Conservation (phyloP, 2,888 invertebrate species). For the Elaeidobius kamerunicus region DNA sequence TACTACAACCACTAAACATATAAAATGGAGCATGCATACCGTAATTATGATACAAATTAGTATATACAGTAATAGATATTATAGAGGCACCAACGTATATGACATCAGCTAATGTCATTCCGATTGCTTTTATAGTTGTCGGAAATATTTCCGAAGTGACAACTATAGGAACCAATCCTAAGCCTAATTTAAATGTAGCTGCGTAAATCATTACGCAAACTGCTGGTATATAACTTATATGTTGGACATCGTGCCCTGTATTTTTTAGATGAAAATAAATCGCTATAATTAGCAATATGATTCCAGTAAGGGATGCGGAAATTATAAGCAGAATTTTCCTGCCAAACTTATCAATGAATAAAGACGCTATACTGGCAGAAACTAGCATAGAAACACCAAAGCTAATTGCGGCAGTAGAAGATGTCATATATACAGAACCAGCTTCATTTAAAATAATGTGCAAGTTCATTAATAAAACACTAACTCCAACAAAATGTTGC, state of each 20-base stretch:
- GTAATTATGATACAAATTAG: neutral
- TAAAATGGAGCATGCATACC: neutral
- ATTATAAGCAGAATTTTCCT: constrained; percentile 43
- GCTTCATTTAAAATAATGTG: constrained; percentile 45
- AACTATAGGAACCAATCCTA: constrained; percentile 47
- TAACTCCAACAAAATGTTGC: constrained; percentile 47
- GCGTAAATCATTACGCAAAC: constrained; percentile 45
- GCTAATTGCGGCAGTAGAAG: constrained; percentile 43
- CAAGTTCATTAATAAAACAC: constrained; percentile 49
- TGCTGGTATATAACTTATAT: constrained; percentile 46
- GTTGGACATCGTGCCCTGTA: constrained; percentile 36
- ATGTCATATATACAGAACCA: constrained; percentile 41
- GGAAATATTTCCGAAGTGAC: constrained; percentile 48
- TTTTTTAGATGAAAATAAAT: constrained; percentile 45
- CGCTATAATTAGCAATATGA: constrained; percentile 42
- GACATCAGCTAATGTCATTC: constrained; percentile 46
- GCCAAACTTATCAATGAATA: constrained; percentile 45
- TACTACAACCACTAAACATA: neutral
- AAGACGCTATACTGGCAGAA: constrained; percentile 41
- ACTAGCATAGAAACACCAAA: constrained; percentile 45
- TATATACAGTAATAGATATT: neutral
- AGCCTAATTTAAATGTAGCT: constrained; percentile 43
- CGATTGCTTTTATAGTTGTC: constrained; percentile 47
- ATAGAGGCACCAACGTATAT: constrained; percentile 38
- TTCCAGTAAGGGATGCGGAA: constrained; percentile 43